Percentiles rank a stretch among this genome's conserved stretches.
Conservation (phyloP, 1,140 invertebrate genomes). For the Polyergus mexicanus region DNA sequence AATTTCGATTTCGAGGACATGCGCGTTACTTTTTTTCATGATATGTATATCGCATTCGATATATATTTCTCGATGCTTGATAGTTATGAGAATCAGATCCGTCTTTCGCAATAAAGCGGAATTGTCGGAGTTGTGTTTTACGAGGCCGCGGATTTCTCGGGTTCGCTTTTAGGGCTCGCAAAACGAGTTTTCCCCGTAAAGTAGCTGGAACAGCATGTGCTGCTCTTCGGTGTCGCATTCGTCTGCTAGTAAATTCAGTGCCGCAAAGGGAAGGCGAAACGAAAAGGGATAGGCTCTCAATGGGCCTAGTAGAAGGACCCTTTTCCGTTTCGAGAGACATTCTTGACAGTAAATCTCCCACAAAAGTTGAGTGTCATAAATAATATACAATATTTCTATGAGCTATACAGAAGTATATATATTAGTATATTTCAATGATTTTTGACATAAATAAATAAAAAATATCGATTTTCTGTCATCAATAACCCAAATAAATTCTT, state of each 20-base stretch:
- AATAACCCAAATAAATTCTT: neutral
- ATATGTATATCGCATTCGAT: neutral
- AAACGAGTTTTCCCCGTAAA: conserved; percentile 48
- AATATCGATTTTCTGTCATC: neutral
- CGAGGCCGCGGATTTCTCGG: conserved; percentile 11
- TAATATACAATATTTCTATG: conserved; percentile 34
- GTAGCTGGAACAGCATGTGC: conserved; percentile 6
- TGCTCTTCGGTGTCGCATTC: neutral
- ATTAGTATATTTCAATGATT: neutral
- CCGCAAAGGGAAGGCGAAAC: conserved; percentile 1
- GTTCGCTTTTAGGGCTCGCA: conserved; percentile 27
- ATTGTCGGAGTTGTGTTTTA: neutral
- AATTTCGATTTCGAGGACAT: too few species aligned
- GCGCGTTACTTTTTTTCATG: neutral
- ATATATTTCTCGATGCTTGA: neutral
- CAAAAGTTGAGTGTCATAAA: neutral
- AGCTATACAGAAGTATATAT: neutral
- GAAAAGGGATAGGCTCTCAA: conserved; percentile 40
- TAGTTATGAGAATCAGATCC: neutral
- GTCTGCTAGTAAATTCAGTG: conserved; percentile 1
- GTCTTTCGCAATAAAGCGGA: neutral
- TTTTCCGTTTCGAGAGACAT: conserved; percentile 41
- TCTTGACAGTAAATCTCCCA: neutral
- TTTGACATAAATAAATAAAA: neutral
- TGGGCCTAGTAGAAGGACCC: conserved; percentile 22